Evolutionary conservation across 2,888 invertebrate genomes (phyloP).

Genomic region (Rhodophaea formosa): DNA sequence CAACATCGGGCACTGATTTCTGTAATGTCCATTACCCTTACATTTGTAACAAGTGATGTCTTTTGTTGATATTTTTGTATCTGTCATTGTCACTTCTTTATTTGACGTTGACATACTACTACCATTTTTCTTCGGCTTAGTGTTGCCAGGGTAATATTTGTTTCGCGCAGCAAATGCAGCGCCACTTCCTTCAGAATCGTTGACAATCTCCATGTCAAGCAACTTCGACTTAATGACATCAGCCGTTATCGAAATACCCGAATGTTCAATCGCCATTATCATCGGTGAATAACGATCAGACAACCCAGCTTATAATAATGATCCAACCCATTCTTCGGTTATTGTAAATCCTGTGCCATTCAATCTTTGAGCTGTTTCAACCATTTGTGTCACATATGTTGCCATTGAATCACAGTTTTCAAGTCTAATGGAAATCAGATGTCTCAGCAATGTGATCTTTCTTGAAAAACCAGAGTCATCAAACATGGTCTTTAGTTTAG

Average conservation of each 20-base stretch:
- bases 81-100: too few relatives aligned
- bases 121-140: too few relatives aligned
- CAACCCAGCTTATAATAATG: not conserved
- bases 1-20: slow-evolving; percentile 14
- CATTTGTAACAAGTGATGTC: slow-evolving; percentile 23
- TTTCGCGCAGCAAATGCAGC: too few relatives aligned
- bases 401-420: not conserved
- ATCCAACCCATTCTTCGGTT: not conserved
- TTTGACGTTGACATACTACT: not conserved
- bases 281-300: not conserved
- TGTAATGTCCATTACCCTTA: slow-evolving; percentile 25
- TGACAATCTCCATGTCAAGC: not conserved
- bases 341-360: not conserved
- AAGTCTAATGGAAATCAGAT: not conserved
- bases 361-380: not conserved
- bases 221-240: not conserved
- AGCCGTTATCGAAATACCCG: not conserved
- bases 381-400: not conserved
- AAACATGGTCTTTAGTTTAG: not conserved
- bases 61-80: not conserved
- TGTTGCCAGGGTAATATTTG: too few relatives aligned
- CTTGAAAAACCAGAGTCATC: not conserved
- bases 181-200: not conserved
- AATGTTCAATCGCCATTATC: slow-evolving; percentile 1
- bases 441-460: not conserved